Conservation (phyloP, 2,113 vertebrate species). For the Coracopsis vasa region DNA sequence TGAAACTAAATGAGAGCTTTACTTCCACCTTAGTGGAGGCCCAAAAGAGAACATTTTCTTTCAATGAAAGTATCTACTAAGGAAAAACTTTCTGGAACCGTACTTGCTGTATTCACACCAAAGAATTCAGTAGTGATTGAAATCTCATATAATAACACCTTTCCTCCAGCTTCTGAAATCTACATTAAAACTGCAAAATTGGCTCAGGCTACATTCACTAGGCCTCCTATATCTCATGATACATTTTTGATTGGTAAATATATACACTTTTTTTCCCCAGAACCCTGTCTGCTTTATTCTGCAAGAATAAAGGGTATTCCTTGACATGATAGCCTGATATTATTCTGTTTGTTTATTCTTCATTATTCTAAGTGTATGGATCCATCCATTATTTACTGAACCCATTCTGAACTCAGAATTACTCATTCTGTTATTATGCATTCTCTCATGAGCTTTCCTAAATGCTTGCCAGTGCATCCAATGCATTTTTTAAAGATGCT, state of each 20-base stretch:
- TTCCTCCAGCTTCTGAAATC: background rate
- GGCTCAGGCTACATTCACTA: background rate
- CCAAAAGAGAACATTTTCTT: background rate
- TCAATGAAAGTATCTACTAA: background rate
- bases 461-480: background rate
- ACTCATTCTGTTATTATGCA: background rate
- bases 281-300: background rate
- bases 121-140: background rate
- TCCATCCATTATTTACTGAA: background rate
- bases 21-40: background rate
- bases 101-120: background rate
- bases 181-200: background rate
- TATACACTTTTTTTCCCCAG: background rate
- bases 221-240: background rate
- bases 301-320: background rate
- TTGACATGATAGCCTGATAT: background rate
- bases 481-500: conserved; percentile 4
- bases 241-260: background rate
- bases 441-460: background rate
- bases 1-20: background rate
- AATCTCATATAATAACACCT: background rate
- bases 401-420: background rate
- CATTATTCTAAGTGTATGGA: background rate
- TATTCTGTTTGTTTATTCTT: background rate
- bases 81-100: background rate